Evolutionary conservation across 2,797 vertebrate species (phyloP), one percentile per base, ranked within the genome.

Genomic region (Aplochiton taeniatus): DNA sequence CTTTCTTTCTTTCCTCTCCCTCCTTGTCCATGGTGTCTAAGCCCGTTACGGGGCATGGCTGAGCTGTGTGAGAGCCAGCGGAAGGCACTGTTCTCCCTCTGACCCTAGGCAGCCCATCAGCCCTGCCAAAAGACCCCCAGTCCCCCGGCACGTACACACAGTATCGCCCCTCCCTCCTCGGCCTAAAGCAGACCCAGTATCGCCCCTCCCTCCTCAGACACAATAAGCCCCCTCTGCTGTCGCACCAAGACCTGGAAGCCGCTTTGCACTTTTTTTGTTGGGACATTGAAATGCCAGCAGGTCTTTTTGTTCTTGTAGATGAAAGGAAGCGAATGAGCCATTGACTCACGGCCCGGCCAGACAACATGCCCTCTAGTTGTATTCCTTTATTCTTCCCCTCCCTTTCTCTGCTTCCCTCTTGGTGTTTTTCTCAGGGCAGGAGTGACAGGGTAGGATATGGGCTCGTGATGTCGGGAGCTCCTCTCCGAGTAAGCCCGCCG

Each of bases 331-430:
- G 66, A 81, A 77, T 78, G 77, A 81, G 83, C 86, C 80, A 87
- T 90, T 88, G 85, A 85, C 88, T 87, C 83, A 77, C 82, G 83
- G 57, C 45, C 76, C 44, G 77, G 65, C 85, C 82, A 85, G 86
- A 82, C 76, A 70, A 90, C 83, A 83, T 85, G 85, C 88, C 84
- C 84, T 79, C 79, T 88, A 82, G 83, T 85, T 80, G 83, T 83
- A 77, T 79, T 64, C 62, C n/a, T 4, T 45, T 43, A 9, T 41
- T 61, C 17, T 42, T 18, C 9, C 42, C 13, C 13, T 14, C 46
- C 46, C 8, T 48, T 48, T 48, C 46, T 48, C 46, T 8, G 10
- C 9, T 31, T 13, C 13, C 41, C 57, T 41, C 57, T 58, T 43
- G 44, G n/a, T 18, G 42, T 44, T 16, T 9, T 59, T 59, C 57